phyloP scores from a whole-genome alignment of 2,797 vertebrate genomes.

The Acanthis flammea region DNA sequence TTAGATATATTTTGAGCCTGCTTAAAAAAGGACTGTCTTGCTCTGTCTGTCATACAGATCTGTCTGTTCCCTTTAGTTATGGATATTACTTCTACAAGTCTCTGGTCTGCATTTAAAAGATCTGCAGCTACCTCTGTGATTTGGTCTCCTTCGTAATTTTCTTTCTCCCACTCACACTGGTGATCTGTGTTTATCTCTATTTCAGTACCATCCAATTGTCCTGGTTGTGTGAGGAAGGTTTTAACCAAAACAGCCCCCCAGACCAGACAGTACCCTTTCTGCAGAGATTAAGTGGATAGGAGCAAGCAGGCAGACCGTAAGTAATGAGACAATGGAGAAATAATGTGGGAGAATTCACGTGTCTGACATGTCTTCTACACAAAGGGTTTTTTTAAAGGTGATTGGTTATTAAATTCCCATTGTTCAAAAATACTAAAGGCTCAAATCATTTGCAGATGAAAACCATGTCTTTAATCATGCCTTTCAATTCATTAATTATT shows the following conservation, averaged over 20 bases:
- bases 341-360: neutral
- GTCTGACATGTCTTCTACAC: neutral
- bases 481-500: constrained; percentile 15
- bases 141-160: neutral
- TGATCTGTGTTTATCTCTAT: neutral
- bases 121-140: neutral
- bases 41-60: neutral
- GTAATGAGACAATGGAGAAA: neutral
- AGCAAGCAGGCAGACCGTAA: neutral
- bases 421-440: neutral
- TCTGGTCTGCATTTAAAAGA: neutral
- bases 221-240: neutral
- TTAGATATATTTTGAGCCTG: neutral
- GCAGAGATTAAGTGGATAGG: neutral
- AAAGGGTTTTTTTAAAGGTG: neutral
- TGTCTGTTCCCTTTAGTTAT: neutral
- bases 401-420: neutral
- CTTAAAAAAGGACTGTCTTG: neutral
- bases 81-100: neutral
- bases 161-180: neutral
- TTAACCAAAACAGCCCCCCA: neutral
- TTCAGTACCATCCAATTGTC: neutral
- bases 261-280: neutral
- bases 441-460: neutral
- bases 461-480: neutral